Evolutionary conservation across 2,113 vertebrate genomes (phyloP).

Genomic region (Microcebus murinus): DNA sequence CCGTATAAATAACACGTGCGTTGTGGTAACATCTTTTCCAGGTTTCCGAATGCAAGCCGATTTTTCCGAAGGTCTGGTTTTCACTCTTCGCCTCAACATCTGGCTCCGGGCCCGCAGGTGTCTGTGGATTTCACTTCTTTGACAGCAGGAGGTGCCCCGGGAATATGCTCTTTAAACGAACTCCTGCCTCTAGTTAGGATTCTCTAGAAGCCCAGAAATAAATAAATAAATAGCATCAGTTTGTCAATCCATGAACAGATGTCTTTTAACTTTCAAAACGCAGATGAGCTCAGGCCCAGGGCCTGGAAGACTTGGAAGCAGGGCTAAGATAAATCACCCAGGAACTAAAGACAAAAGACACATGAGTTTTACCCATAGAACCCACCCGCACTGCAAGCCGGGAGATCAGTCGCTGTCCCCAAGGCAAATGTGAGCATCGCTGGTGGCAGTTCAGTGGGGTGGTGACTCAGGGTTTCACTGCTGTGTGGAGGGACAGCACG

Average conservation of each 20-base stretch:
- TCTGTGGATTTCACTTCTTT: not conserved
- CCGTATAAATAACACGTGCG: fast-evolving
- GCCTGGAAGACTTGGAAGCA: not conserved
- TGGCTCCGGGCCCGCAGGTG: not conserved
- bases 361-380: fast-evolving
- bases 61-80: not conserved
- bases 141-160: slow-evolving; percentile 23
- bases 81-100: fast-evolving
- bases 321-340: not conserved
- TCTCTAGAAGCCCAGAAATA: not conserved
- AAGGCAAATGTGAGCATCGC: too few species aligned
- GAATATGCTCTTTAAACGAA: not conserved
- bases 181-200: not conserved
- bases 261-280: not conserved
- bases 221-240: not conserved
- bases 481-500: too few species aligned
- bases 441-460: fast-evolving
- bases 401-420: not conserved
- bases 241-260: not conserved
- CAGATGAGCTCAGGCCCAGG: not conserved
- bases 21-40: fast-evolving
- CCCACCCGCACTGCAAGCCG: not conserved
- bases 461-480: not conserved
- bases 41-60: fast-evolving
- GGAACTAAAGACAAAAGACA: not conserved